Evolutionary conservation across 1,140 invertebrate genomes (phyloP), one percentile per base, ranked within the genome.

Genomic region (Sinella curviseta): DNA sequence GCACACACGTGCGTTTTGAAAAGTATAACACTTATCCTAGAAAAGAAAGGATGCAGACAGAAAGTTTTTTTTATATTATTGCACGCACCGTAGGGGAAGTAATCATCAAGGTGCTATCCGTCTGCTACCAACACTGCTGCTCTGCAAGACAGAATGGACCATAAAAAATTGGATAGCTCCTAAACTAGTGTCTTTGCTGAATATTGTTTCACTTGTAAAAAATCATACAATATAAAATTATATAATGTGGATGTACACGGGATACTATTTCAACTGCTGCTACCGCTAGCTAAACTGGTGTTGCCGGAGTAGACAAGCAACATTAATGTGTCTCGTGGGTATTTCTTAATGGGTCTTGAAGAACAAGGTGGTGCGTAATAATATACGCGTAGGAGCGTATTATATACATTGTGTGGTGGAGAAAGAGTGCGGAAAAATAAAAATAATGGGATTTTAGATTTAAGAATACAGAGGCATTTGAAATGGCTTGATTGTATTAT

Each of bases 391-490:
- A n/a, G n/a, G n/a, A n/a, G n/a, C n/a, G n/a, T n/a, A n/a, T n/a
- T n/a, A n/a, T n/a, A n/a, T n/a, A n/a, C n/a, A n/a, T n/a, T n/a
- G n/a, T n/a, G n/a, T n/a, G 24, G 57, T 12, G 57, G 26, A 65
- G 24, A 65, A 26, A 8, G 57, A 65, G 26, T n/a, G n/a, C n/a
- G 3, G 55, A 24, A 60, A 60, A 14, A 60, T 4, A 60, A 70
- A 70, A 70, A 70, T 70, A 70, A 70, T 70, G 65, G 30, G 65
- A 70, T 70, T 70, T 70, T 30, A 33, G 65, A 70, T 70, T 70
- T 70, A 70, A 24, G 65, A 3, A 60, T 70, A 70, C 65, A 70
- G 14, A 70, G 31, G 31, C 65, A 70, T 70, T 60, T 60, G 55
- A 14, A n/a, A 30, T 14, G 12, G 65, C 31, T 30, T 70, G 26